These are phyloP conservation scores for Telmatherina bonti DNA, from an alignment of 2,797 vertebrate species.

Conservation along the genomic window DNA sequence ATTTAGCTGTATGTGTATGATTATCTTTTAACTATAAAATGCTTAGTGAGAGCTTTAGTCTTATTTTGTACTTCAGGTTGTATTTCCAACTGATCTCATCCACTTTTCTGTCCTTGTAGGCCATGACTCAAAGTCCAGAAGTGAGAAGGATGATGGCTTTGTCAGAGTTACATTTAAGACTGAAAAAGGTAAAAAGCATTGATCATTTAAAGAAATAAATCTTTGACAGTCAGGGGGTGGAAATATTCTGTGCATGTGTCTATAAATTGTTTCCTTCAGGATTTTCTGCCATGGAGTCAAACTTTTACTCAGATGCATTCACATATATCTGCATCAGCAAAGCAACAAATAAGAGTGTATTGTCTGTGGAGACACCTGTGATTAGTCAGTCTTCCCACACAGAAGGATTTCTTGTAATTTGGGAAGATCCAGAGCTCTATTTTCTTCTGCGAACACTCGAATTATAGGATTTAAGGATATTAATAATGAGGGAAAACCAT, in stretches of 20 bases:
- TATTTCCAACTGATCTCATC: background rate
- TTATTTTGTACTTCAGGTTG: background rate
- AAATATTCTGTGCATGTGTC: background rate
- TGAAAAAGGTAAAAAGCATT: conserved; percentile 87
- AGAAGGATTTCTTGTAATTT: too few species aligned
- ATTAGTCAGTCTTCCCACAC: too few species aligned
- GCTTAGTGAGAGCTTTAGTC: background rate
- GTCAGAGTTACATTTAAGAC: conserved; percentile 94
- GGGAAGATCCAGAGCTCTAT: too few species aligned
- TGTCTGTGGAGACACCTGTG: too few species aligned
- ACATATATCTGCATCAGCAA: too few species aligned
- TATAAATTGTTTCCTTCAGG: background rate
- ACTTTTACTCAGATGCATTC: background rate
- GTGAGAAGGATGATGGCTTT: conserved; percentile 90
- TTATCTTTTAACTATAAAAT: background rate
- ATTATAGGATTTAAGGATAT: too few species aligned
- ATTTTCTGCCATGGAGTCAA: background rate
- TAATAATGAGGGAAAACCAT: too few species aligned
- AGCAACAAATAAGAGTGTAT: too few species aligned
- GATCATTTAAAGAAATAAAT: background rate
- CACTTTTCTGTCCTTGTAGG: conserved; percentile 70
- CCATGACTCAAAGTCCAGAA: conserved; percentile 86
- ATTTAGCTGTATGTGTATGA: background rate
- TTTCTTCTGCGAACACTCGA: too few species aligned
- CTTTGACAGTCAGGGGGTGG: background rate